Evolutionary conservation across 1,140 invertebrate species (phyloP).

Genomic region (Micrasema longulum): DNA sequence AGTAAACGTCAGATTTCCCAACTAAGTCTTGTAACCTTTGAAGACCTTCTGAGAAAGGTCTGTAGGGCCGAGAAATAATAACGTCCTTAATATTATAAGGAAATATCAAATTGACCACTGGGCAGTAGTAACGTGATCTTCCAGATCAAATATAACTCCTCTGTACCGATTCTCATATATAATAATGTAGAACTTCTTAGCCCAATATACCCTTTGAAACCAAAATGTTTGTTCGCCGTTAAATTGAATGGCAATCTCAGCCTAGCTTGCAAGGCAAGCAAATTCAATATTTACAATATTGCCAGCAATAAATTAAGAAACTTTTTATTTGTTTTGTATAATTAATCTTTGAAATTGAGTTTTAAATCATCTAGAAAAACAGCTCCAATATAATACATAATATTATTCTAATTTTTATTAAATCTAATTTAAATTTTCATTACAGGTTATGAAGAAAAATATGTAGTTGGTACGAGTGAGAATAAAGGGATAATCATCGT

Average conservation of each 20-base stretch:
- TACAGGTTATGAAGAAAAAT: too few species aligned
- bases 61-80: slow-evolving; percentile 24
- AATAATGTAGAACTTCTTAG: slow-evolving; percentile 9
- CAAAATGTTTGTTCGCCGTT: slow-evolving; percentile 5
- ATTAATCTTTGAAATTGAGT: too few species aligned
- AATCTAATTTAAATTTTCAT: too few species aligned
- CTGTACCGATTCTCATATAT: slow-evolving; percentile 12
- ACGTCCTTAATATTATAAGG: slow-evolving; percentile 26
- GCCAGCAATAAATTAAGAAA: slow-evolving; percentile 30
- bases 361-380: too few species aligned
- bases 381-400: too few species aligned
- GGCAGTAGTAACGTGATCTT: slow-evolving; percentile 33
- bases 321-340: too few species aligned
- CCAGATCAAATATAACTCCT: slow-evolving; percentile 31
- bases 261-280: background rate
- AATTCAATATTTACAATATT: slow-evolving; percentile 21
- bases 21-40: slow-evolving; percentile 39
- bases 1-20: slow-evolving; percentile 38
- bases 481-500: too few species aligned
- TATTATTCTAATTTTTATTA: too few species aligned
- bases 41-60: slow-evolving; percentile 30
- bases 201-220: slow-evolving; percentile 15
- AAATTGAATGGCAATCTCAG: slow-evolving; percentile 10
- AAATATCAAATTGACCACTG: slow-evolving; percentile 42
- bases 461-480: too few species aligned